Evolutionary conservation across 2,113 vertebrate species (phyloP).

Genomic region (Cephalopterus ornatus): DNA sequence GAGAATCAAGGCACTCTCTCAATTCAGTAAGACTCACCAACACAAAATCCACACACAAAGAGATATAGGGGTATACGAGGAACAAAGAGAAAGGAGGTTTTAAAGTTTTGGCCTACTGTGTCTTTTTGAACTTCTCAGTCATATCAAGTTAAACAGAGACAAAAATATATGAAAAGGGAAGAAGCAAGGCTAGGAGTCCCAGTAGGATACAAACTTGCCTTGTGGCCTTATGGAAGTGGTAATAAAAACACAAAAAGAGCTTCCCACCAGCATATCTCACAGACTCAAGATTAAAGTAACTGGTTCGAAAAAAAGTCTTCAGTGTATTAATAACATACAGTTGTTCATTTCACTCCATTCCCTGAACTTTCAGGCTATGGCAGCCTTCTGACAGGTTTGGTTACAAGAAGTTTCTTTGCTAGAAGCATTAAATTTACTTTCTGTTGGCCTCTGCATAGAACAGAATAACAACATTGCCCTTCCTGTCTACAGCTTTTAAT

Average conservation of each 20-base stretch:
- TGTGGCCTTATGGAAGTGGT: background rate
- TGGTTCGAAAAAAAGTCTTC: background rate
- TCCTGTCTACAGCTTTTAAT: background rate
- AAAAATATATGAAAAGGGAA: conserved; percentile 10
- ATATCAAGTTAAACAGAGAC: background rate
- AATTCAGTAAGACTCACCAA: background rate
- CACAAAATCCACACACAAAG: background rate
- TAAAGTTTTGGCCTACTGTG: background rate
- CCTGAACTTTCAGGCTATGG: background rate
- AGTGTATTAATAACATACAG: background rate
- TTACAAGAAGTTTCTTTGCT: background rate
- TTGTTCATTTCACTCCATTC: background rate
- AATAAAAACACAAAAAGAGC: conserved; percentile 8
- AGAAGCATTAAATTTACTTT: background rate
- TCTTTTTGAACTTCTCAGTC: background rate
- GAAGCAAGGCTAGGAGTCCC: background rate
- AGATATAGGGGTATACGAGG: background rate
- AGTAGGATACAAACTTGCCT: background rate
- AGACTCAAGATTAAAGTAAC: background rate
- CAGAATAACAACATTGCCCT: background rate
- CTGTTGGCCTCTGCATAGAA: background rate
- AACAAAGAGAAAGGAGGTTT: background rate
- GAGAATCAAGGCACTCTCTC: background rate
- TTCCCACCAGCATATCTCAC: background rate
- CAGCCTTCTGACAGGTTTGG: background rate